phyloP scores from a whole-genome alignment of 1,140 invertebrate genomes.

The Anastatus disparis region DNA sequence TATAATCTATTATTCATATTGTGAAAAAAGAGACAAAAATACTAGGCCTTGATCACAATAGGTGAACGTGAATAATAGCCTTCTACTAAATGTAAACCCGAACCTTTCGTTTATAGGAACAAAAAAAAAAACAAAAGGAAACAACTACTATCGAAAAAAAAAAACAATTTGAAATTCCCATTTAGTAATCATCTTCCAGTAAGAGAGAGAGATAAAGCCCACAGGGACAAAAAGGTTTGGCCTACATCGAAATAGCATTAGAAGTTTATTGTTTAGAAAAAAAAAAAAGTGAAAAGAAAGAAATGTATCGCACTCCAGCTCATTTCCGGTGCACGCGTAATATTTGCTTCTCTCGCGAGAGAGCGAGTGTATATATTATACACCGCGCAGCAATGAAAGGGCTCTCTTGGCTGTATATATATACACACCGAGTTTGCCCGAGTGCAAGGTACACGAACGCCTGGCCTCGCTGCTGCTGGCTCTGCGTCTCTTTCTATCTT shows the following conservation, averaged over 20 bases:
- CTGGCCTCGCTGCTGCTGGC: no score
- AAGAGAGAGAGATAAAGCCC: not conserved
- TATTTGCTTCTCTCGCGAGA: no score
- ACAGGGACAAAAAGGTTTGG: not conserved
- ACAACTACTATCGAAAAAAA: not conserved
- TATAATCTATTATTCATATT: slow-evolving; percentile 20
- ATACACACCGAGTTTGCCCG: no score
- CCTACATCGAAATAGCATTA: slow-evolving; percentile 21
- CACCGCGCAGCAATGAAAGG: no score
- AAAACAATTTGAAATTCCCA: slow-evolving; percentile 22
- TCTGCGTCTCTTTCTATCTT: no score
- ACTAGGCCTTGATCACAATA: slow-evolving; percentile 24
- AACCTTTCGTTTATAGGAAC: not conserved
- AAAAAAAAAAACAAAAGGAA: not conserved
- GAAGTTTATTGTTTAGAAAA: no score
- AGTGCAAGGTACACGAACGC: no score
- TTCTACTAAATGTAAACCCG: not conserved
- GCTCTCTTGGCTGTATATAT: no score
- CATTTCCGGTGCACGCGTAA: no score
- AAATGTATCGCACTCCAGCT: not conserved
- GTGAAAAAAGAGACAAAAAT: not conserved
- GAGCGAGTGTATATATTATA: no score
- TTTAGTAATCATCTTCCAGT: not conserved
- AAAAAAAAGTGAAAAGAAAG: not conserved
- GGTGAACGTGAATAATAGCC: slow-evolving; percentile 14